Evolutionary conservation across 2,797 vertebrate genomes (phyloP).

Genomic region (Catostomus latipinnis): DNA sequence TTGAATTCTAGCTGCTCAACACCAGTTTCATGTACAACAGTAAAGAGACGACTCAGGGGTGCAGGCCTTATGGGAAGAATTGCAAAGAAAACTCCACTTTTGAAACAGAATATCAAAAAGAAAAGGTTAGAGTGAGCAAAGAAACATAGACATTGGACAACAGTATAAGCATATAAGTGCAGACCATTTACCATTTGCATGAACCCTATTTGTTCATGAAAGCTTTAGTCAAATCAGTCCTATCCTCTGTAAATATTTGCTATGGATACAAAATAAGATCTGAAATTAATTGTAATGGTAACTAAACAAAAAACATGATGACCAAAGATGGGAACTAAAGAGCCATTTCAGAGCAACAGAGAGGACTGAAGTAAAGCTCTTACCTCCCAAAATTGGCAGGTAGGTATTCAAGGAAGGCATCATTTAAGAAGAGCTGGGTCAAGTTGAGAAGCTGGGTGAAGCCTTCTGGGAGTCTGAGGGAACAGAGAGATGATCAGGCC

Average conservation of each 20-base stretch:
- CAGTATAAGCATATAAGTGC: too few species aligned
- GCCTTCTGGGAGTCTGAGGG: slow-evolving; percentile 92
- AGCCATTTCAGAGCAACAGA: slow-evolving; percentile 15
- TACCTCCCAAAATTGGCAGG: slow-evolving; percentile 99
- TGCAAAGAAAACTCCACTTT: too few species aligned
- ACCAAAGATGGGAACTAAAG: neutral
- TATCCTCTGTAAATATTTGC: neutral
- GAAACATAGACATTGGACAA: too few species aligned
- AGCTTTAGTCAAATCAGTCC: slow-evolving; percentile 40
- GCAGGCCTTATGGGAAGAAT: too few species aligned
- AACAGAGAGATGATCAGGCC: slow-evolving; percentile 41
- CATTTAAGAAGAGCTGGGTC: slow-evolving; percentile 98
- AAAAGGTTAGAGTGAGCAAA: too few species aligned
- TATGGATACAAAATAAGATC: slow-evolving; percentile 25
- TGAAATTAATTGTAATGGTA: slow-evolving; percentile 15
- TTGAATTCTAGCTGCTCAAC: too few species aligned
- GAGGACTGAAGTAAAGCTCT: slow-evolving; percentile 59
- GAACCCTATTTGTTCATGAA: slow-evolving; percentile 25
- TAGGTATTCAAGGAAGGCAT: slow-evolving; percentile 98
- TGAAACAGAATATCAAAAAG: too few species aligned
- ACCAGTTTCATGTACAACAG: too few species aligned
- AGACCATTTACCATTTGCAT: slow-evolving; percentile 15
- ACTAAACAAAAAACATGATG: neutral
- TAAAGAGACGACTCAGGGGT: too few species aligned
- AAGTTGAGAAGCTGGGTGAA: slow-evolving; percentile 98